Base-by-base conservation (phyloP, 2,888 invertebrate genomes). In the Aleiodes testaceus region DNA sequence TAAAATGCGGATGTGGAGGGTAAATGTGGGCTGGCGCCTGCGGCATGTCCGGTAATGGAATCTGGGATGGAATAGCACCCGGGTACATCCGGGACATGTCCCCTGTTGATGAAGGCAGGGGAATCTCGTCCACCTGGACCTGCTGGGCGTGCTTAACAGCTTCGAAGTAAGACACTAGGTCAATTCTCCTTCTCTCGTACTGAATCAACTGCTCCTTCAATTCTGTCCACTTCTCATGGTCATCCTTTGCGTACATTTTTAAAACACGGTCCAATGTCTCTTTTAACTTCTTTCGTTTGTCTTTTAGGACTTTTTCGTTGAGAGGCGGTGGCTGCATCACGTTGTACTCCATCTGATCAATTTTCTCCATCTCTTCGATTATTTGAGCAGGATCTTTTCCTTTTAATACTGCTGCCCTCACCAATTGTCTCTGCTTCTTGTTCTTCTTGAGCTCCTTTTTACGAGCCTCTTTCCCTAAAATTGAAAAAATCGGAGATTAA, bases 381-480 rank as follows among this genome's bases (percentile, higher is more conserved):
- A 99, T 93, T 86, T 98, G 97, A 67, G 94, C 91, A 0, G 99
- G 98, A 90, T 99, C 98, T 89, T 99, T 98, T 86, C 97, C 97
- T 89, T 99, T 99, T 3, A 99, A 90, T 1, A 99, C 98, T 64
- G 98, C 98, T 59, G 97, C 97, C 75, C 99, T 89, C 1, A 99
- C 99, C 91, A 97, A 93, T 88, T 97, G 96, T 66, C 99, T 91
- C 87, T 99, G 99, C 79, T 97, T 94, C 88, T 99, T 99, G 87
- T 99, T 99, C 90, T 98, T 99, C 88, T 99, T 99, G 49, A 99
- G 88, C 88, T 99, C 99, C 84, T 97, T 96, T 87, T 98, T 98
- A 68, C 98, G 91, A 12, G 98, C 98, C 88, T 98, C 98, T 88
- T 99, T 99, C 83, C 98, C 97, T 97, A 82, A 63, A n/a, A n/a